A percentile compares a stretch with the other conserved stretches of the same genome.
phyloP scores from a whole-genome alignment of 1,140 invertebrate species.

The Caerostris extrusa region DNA sequence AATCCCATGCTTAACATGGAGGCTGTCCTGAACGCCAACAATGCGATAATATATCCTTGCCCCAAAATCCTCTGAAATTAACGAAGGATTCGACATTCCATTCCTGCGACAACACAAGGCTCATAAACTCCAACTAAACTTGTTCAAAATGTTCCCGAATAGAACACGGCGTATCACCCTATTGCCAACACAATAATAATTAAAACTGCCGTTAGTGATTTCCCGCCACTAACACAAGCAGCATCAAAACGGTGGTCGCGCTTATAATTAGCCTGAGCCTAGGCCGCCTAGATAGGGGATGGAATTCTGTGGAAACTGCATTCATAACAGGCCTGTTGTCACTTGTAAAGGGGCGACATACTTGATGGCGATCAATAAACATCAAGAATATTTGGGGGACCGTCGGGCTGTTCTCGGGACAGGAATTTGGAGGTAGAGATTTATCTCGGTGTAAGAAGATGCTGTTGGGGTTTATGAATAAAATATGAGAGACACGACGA shows the following conservation, averaged over 20 bases:
- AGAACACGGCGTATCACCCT: not conserved
- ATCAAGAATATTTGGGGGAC: constrained; percentile 39
- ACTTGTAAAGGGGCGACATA: constrained; percentile 59
- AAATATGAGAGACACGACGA: too few relatives aligned
- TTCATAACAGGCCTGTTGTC: constrained; percentile 70
- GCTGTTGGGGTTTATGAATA: too few relatives aligned
- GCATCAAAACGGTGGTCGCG: constrained; percentile 37
- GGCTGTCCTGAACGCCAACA: not conserved
- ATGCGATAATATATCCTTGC: not conserved
- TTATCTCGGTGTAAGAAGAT: not conserved
- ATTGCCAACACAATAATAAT: constrained; percentile 40
- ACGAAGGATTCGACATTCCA: constrained; percentile 10
- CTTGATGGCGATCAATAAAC: constrained; percentile 49
- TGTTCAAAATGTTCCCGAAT: constrained; percentile 3
- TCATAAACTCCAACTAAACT: constrained; percentile 32
- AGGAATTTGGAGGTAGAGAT: not conserved
- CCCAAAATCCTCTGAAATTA: not conserved
- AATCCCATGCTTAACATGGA: too few relatives aligned
- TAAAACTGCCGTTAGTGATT: constrained; percentile 47
- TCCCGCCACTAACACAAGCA: constrained; percentile 15
- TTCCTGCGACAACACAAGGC: not conserved
- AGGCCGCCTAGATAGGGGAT: not conserved
- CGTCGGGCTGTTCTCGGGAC: not conserved
- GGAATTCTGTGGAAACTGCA: constrained; percentile 59
- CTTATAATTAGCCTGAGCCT: not conserved